A percentile compares a stretch with the other conserved stretches of the same genome.
Evolutionary conservation across 1,140 invertebrate species (phyloP).

Genomic region (Aphaenogaster ashmeadi): DNA sequence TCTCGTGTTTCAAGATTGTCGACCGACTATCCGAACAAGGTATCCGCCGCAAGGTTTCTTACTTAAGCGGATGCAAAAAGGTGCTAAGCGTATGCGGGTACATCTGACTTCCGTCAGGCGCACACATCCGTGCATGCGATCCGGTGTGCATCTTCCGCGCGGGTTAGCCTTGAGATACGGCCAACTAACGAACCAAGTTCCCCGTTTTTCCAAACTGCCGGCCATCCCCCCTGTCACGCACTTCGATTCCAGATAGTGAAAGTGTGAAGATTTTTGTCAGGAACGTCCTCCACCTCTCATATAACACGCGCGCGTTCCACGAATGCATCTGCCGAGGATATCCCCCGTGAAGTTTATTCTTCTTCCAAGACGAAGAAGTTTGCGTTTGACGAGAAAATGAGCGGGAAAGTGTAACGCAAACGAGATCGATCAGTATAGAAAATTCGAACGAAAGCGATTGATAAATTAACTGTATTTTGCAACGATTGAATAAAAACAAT

Average conservation of each 20-base stretch:
- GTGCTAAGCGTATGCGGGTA: slow-evolving; percentile 83
- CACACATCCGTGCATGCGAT: slow-evolving; percentile 58
- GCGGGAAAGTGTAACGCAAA: not conserved
- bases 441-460: not conserved
- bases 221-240: slow-evolving; percentile 25
- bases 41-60: slow-evolving; percentile 70
- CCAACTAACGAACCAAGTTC: slow-evolving; percentile 62
- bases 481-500: not conserved
- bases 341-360: not conserved
- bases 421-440: not conserved
- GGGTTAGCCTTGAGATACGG: slow-evolving; percentile 69
- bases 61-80: slow-evolving; percentile 85
- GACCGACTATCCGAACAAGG: slow-evolving; percentile 55
- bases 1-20: slow-evolving; percentile 53
- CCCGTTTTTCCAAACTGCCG: slow-evolving; percentile 67
- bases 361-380: not conserved
- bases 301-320: slow-evolving; percentile 6
- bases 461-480: not conserved
- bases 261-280: slow-evolving; percentile 58
- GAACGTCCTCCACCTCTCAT: slow-evolving; percentile 57
- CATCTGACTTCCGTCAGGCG: slow-evolving; percentile 77
- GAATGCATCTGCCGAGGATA: not conserved
- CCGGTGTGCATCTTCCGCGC: slow-evolving; percentile 48
- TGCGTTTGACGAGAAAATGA: not conserved
- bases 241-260: slow-evolving; percentile 68